A percentile compares a stretch with the other conserved stretches of the same genome.
phyloP scores from a whole-genome alignment of 1,140 invertebrate genomes.

The Ceratosolen fusciceps region DNA sequence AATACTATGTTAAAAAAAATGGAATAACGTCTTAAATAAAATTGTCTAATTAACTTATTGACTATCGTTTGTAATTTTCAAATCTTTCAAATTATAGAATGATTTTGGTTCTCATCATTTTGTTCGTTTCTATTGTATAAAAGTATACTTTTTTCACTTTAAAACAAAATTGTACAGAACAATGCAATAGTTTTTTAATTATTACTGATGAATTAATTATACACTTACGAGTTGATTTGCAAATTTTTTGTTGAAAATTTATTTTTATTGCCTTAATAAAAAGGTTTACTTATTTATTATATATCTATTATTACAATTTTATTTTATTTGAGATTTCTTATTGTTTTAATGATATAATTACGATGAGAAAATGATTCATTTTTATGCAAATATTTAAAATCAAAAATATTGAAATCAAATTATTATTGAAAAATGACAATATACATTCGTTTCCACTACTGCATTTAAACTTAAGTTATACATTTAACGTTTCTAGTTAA shows the following conservation, averaged over 20 bases:
- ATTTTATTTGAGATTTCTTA: not conserved
- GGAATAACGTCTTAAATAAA: not conserved
- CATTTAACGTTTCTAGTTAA: constrained; percentile 28
- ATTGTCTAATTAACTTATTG: not conserved
- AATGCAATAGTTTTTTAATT: constrained; percentile 48
- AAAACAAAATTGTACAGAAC: constrained; percentile 63
- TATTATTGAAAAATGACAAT: constrained; percentile 47
- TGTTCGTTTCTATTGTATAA: constrained; percentile 58
- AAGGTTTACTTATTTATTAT: constrained; percentile 2
- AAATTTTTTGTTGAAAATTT: constrained; percentile 43
- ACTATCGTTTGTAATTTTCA: constrained; percentile 23
- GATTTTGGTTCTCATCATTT: constrained; percentile 24
- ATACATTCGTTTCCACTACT: constrained; percentile 36
- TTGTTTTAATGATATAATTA: constrained; percentile 35
- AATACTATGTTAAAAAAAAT: not conserved
- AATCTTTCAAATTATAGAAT: constrained; percentile 39
- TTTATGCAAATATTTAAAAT: constrained; percentile 42
- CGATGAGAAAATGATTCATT: constrained; percentile 10
- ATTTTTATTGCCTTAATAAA: constrained; percentile 29
- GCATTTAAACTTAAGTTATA: constrained; percentile 39
- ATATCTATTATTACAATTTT: constrained; percentile 27
- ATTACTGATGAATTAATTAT: constrained; percentile 45
- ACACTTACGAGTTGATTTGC: constrained; percentile 34
- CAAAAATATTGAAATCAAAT: constrained; percentile 43
- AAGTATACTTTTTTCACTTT: constrained; percentile 66